Percentiles rank a stretch among this genome's conserved stretches.
Conservation (phyloP, 2,797 vertebrate genomes). For the Schizopygopsis malacanthus region DNA sequence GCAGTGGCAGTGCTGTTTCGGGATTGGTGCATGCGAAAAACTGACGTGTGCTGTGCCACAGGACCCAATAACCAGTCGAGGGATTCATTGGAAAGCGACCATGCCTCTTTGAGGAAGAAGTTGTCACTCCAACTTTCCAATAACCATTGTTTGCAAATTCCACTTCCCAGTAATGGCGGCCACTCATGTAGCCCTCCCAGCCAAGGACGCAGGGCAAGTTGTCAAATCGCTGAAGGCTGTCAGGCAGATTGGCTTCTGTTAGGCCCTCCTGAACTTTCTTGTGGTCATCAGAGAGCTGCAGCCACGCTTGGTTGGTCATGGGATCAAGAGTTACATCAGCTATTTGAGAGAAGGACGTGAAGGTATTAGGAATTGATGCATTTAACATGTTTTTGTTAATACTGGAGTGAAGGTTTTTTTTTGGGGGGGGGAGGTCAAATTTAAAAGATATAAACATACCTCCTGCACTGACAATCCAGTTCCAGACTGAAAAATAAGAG, state of each 20-base stretch:
- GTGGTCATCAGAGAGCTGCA: slow-evolving; percentile 64
- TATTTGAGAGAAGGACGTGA: slow-evolving; percentile 30
- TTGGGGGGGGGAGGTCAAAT: background rate
- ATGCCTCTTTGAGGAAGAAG: slow-evolving; percentile 54
- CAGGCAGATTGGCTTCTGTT: slow-evolving; percentile 33
- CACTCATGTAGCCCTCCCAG: slow-evolving; percentile 62
- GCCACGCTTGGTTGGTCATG: slow-evolving; percentile 66
- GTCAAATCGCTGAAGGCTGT: slow-evolving; percentile 63
- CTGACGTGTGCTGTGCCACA: slow-evolving; percentile 76
- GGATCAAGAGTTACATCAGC: slow-evolving; percentile 65
- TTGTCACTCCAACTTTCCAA: slow-evolving; percentile 67
- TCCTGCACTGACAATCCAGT: slow-evolving; percentile 66
- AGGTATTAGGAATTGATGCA: background rate
- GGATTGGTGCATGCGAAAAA: slow-evolving; percentile 77
- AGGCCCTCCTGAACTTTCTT: slow-evolving; percentile 62
- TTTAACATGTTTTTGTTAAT: background rate
- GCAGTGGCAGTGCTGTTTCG: slow-evolving; percentile 67
- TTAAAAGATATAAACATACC: slow-evolving; percentile 48
- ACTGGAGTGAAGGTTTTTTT: background rate
- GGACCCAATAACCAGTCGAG: slow-evolving; percentile 63
- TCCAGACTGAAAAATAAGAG: slow-evolving; percentile 61
- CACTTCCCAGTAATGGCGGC: slow-evolving; percentile 69
- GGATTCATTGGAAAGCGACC: slow-evolving; percentile 66
- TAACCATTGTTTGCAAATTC: slow-evolving; percentile 64
- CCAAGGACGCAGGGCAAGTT: slow-evolving; percentile 65